These are phyloP conservation scores for Perizoma flavofasciatum DNA, from an alignment of 2,888 invertebrate species.

Conservation along the genomic window DNA sequence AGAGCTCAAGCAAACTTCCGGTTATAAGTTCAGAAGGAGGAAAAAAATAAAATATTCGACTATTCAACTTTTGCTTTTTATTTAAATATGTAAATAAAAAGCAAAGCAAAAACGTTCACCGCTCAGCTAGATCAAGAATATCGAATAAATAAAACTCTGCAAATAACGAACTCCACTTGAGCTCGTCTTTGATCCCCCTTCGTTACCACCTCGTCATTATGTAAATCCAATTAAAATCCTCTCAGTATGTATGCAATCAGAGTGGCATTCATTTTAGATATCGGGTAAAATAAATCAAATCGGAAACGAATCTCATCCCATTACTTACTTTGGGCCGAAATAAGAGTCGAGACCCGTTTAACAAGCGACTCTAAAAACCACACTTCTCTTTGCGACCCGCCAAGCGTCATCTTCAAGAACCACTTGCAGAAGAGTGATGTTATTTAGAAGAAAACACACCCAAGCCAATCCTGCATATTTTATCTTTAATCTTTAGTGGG, in stretches of 20 bases:
- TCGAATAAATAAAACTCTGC: conserved; percentile 17
- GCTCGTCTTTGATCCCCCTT: conserved; percentile 27
- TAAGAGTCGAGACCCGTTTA: no score
- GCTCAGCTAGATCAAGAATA: conserved; percentile 13
- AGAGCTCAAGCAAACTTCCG: neutral
- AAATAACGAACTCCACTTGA: conserved; percentile 22
- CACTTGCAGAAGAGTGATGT: no score
- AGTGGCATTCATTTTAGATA: conserved; percentile 8
- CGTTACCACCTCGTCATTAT: conserved; percentile 27
- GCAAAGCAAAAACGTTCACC: conserved; percentile 5
- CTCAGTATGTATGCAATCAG: conserved; percentile 21
- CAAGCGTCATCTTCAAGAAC: no score
- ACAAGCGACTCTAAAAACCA: no score
- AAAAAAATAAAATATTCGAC: neutral
- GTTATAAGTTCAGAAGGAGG: conserved; percentile 5
- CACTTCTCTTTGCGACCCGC: no score
- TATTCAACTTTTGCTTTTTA: conserved; percentile 2
- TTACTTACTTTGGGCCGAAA: neutral
- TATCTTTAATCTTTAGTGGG: no score
- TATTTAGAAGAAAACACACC: no score
- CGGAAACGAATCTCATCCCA: neutral
- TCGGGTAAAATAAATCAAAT: conserved; percentile 2
- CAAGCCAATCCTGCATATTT: no score
- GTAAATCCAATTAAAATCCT: conserved; percentile 32
- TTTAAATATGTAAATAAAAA: conserved; percentile 5